Evolutionary conservation across 2,888 invertebrate genomes (phyloP).

Genomic region (Plagodis pulveraria): DNA sequence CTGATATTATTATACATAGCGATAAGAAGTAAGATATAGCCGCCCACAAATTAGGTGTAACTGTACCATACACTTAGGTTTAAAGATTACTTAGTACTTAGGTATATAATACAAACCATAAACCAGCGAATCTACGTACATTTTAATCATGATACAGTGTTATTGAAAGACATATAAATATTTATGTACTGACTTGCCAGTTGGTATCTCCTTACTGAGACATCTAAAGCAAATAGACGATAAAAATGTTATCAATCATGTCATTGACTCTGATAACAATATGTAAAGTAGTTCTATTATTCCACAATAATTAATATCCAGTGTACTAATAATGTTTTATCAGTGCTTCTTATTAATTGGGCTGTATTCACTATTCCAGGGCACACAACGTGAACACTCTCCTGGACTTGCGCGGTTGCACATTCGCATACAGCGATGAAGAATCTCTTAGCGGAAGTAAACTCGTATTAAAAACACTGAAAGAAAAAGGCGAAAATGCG

Average conservation of each 20-base stretch:
- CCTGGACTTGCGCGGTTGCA: slow-evolving; percentile 83
- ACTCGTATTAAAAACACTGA: slow-evolving; percentile 80
- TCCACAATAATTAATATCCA: slow-evolving; percentile 60
- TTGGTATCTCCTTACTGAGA: neutral
- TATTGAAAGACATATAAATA: slow-evolving; percentile 4
- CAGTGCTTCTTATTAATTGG: slow-evolving; percentile 27
- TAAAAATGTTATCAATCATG: slow-evolving; percentile 77
- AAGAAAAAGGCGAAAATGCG: slow-evolving; percentile 85
- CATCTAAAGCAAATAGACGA: slow-evolving; percentile 56
- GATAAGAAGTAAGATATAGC: slow-evolving; percentile 84
- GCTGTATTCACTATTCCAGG: slow-evolving; percentile 53
- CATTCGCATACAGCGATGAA: slow-evolving; percentile 82
- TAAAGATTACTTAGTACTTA: too few relatives aligned
- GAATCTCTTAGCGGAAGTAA: slow-evolving; percentile 84
- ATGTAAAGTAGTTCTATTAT: slow-evolving; percentile 63
- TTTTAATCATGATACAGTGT: too few relatives aligned
- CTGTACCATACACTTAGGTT: slow-evolving; percentile 23
- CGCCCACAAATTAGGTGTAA: too few relatives aligned
- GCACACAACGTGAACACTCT: slow-evolving; percentile 84
- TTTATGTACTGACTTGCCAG: neutral
- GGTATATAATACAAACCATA: neutral
- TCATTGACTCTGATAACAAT: slow-evolving; percentile 60
- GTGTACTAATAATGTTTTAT: slow-evolving; percentile 53
- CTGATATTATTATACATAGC: slow-evolving; percentile 85
- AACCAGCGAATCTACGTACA: too few relatives aligned